Evolutionary conservation across 30 jellyfish, hydroid and myxozoan species (phyloP).

Genomic region (Aurelia sp.): DNA sequence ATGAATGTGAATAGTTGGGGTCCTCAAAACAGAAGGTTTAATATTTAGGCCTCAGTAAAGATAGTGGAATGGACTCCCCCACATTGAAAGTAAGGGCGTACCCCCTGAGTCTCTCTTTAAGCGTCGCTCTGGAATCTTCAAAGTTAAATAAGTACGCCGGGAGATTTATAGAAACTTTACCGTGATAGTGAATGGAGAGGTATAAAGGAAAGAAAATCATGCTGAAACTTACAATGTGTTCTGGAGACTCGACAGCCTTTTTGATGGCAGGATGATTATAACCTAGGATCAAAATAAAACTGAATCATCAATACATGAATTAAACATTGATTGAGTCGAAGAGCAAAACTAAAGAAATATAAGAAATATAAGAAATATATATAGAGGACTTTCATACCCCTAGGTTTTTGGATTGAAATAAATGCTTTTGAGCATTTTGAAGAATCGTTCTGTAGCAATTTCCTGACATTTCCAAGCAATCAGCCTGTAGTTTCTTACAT

Average conservation of each 20-base stretch:
- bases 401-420: not conserved
- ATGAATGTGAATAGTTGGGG: too few species aligned
- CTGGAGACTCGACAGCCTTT: slow-evolving; percentile 52
- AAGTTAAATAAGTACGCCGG: too few species aligned
- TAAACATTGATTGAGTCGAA: not conserved
- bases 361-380: not conserved
- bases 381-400: not conserved
- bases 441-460: too few species aligned
- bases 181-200: too few species aligned
- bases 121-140: not conserved
- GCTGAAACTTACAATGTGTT: slow-evolving; percentile 18
- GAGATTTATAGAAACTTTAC: too few species aligned
- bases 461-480: too few species aligned
- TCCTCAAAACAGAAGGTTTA: too few species aligned
- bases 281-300: slow-evolving; percentile 32
- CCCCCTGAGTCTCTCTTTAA: not conserved
- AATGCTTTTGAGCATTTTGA: not conserved
- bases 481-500: too few species aligned
- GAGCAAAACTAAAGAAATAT: not conserved
- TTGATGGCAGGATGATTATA: slow-evolving; percentile 80
- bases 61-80: too few species aligned
- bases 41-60: too few species aligned
- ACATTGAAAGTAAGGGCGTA: too few species aligned
- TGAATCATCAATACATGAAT: not conserved
- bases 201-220: not conserved